Evolutionary conservation across 2,797 vertebrate species (phyloP).

Genomic region (Fringilla coelebs): DNA sequence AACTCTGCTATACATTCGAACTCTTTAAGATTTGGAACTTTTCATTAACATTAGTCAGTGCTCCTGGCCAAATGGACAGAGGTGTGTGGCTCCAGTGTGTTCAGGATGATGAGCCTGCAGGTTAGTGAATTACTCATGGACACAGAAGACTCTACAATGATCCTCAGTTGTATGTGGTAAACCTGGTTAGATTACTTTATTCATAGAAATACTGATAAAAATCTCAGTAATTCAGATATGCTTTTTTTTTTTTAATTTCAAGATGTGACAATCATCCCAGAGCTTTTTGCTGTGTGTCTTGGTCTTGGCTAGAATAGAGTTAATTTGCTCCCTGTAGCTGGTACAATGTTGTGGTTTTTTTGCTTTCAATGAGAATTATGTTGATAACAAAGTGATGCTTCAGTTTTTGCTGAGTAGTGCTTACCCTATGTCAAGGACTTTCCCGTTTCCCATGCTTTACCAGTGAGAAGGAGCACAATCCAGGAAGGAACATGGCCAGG

Average conservation of each 20-base stretch:
- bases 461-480: not conserved
- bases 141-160: not conserved
- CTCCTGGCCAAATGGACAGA: not conserved
- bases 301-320: not conserved
- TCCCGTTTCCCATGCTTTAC: not conserved
- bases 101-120: not conserved
- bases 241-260: not conserved
- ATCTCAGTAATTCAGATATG: not conserved
- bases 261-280: not conserved
- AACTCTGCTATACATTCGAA: not conserved
- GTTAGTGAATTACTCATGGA: not conserved
- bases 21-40: not conserved
- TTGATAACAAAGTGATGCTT: not conserved
- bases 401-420: not conserved
- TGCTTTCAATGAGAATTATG: not conserved
- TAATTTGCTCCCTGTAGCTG: not conserved
- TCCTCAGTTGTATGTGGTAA: not conserved
- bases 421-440: not conserved
- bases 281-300: not conserved
- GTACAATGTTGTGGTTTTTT: not conserved
- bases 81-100: not conserved
- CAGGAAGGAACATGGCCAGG: not conserved
- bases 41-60: not conserved
- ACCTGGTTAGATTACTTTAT: not conserved
- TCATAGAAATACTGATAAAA: not conserved